Evolutionary conservation across 1,140 invertebrate species (phyloP).

Genomic region (Nylanderia fulva): DNA sequence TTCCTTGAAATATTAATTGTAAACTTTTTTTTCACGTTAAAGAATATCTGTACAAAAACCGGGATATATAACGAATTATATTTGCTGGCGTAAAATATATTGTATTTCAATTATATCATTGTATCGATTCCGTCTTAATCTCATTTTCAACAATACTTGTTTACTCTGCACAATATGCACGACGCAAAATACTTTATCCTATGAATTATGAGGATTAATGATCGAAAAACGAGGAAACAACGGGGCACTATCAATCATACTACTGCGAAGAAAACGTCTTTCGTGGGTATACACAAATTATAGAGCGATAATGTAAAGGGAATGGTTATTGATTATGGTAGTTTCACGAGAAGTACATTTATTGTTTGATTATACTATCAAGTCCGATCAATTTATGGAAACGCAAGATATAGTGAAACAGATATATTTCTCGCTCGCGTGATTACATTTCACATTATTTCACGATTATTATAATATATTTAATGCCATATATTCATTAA

Average conservation of each 20-base stretch:
- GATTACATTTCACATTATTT: neutral
- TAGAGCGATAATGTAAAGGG: conserved; percentile 60
- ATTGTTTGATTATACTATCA: conserved; percentile 38
- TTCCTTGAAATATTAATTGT: neutral
- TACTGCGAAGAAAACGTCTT: conserved; percentile 68
- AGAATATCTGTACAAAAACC: neutral
- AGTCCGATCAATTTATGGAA: neutral
- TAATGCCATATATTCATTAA: neutral
- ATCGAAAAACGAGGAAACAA: conserved; percentile 68
- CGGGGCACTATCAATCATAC: conserved; percentile 68
- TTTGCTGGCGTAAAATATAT: neutral
- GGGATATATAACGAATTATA: neutral
- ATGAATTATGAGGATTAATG: conserved; percentile 72
- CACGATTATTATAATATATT: neutral
- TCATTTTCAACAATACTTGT: conserved; percentile 46
- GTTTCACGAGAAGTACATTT: neutral
- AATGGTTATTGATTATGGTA: conserved; percentile 66
- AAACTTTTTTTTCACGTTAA: too few species aligned
- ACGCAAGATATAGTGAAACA: conserved; percentile 8
- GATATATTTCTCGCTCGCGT: neutral
- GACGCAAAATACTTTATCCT: conserved; percentile 60
- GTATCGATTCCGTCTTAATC: conserved; percentile 18
- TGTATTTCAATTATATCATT: conserved; percentile 20
- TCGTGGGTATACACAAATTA: conserved; percentile 62
- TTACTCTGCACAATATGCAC: conserved; percentile 54